A percentile compares a stretch with the other conserved stretches of the same genome.
phyloP scores from a whole-genome alignment of 2,797 vertebrate genomes.

The Benthosema pterotum region DNA sequence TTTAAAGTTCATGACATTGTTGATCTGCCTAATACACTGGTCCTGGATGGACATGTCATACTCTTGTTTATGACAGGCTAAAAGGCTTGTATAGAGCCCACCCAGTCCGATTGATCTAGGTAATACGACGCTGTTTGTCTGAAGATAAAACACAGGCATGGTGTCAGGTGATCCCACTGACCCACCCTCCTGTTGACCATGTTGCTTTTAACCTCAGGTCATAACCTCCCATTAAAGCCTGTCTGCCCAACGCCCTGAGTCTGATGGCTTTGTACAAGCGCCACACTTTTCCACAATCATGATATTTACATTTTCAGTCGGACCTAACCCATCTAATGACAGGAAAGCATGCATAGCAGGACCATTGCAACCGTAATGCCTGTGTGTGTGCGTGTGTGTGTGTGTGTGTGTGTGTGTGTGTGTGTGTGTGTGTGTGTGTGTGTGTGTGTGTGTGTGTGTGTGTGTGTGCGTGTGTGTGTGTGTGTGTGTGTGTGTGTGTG shows the following conservation, averaged over 20 bases:
- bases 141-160: constrained; percentile 60
- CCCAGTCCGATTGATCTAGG: constrained; percentile 57
- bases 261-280: constrained; percentile 58
- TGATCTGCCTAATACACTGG: constrained; percentile 11
- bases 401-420: constrained; percentile 3
- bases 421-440: constrained; percentile 17
- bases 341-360: constrained; percentile 22
- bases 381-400: constrained; percentile 22
- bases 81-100: constrained; percentile 38
- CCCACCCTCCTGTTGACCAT: constrained; percentile 32
- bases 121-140: constrained; percentile 60
- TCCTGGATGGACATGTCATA: constrained; percentile 51
- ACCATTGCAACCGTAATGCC: constrained; percentile 7
- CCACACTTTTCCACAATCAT: constrained; percentile 17
- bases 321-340: constrained; percentile 44
- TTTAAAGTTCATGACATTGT: background rate
- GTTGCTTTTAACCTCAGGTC: constrained; percentile 53
- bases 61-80: constrained; percentile 61
- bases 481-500: constrained; percentile 2
- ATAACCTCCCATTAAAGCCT: constrained; percentile 47
- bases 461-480: constrained; percentile 13
- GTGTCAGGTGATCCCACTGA: constrained; percentile 22
- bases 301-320: constrained; percentile 44
- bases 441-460: constrained; percentile 4
- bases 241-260: constrained; percentile 27